These are phyloP conservation scores for Crypturellus undulatus DNA, from an alignment of 2,113 vertebrate genomes.

Conservation along the genomic window DNA sequence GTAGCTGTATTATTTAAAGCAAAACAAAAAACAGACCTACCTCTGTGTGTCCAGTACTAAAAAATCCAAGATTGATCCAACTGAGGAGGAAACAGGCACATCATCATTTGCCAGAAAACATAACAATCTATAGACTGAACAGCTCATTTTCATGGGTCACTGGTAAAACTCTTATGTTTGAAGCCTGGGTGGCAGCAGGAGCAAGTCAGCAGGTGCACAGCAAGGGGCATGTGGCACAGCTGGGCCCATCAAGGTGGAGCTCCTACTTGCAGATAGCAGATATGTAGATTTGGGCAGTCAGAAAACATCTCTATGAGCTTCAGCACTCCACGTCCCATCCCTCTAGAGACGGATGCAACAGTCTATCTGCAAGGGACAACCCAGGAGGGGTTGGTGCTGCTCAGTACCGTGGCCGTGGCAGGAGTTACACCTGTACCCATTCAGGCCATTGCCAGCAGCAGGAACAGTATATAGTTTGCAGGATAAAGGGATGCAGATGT, in stretches of 20 bases:
- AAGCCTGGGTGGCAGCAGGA: not conserved
- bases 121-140: not conserved
- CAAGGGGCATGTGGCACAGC: not conserved
- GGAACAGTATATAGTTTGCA: not conserved
- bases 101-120: not conserved
- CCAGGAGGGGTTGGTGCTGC: not conserved
- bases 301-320: not conserved
- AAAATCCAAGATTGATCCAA: not conserved
- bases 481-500: not conserved
- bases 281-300: not conserved
- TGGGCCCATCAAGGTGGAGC: not conserved
- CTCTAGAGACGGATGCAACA: not conserved
- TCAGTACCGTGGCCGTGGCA: not conserved
- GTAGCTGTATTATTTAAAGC: not conserved
- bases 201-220: not conserved
- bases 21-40: not conserved
- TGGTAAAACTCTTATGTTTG: not conserved
- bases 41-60: not conserved
- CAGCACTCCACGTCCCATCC: not conserved
- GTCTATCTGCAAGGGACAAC: not conserved
- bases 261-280: not conserved
- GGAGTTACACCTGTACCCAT: not conserved
- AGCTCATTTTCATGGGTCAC: not conserved
- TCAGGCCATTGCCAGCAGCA: not conserved
- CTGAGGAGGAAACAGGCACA: not conserved